Percentiles rank a stretch among this genome's conserved stretches.
phyloP scores from a whole-genome alignment of 2,113 vertebrate genomes.

The Phrynocephalus versicolor region DNA sequence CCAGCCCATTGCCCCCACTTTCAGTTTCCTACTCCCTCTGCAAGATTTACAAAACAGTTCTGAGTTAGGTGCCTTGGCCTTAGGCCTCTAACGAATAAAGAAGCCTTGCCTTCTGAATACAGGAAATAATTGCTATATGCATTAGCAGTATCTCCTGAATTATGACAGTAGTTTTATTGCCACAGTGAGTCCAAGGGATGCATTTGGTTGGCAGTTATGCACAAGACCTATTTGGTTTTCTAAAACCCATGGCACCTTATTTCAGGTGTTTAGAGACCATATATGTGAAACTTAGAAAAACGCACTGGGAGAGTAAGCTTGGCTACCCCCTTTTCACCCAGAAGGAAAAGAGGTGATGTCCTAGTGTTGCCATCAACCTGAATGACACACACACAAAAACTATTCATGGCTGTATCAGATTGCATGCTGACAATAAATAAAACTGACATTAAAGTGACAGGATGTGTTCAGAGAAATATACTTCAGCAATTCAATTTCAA shows the following conservation, averaged over 20 bases:
- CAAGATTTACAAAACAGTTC: not conserved
- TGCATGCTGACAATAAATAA: too few relatives aligned
- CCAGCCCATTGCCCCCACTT: not conserved
- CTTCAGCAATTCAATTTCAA: too few relatives aligned
- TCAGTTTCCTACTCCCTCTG: not conserved
- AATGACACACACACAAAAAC: too few relatives aligned
- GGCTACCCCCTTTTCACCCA: not conserved
- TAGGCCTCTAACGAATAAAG: not conserved
- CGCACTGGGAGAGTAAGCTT: not conserved
- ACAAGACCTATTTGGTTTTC: not conserved
- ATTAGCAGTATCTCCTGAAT: not conserved
- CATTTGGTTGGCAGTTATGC: not conserved
- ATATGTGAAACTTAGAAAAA: too few relatives aligned
- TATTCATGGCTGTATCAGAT: too few relatives aligned
- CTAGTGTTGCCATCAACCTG: not conserved
- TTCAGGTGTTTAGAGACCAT: not conserved
- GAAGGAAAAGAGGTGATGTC: not conserved
- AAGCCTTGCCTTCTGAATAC: not conserved
- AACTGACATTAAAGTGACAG: too few relatives aligned
- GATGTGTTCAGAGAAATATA: too few relatives aligned
- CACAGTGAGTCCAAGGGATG: not conserved
- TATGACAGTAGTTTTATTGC: not conserved
- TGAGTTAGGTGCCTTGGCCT: not conserved
- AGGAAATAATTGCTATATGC: not conserved
- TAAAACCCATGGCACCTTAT: not conserved